A percentile compares a stretch with the other conserved stretches of the same genome.
phyloP scores from a whole-genome alignment of 2,797 vertebrate species.

The Dendrocincla fuliginosa region DNA sequence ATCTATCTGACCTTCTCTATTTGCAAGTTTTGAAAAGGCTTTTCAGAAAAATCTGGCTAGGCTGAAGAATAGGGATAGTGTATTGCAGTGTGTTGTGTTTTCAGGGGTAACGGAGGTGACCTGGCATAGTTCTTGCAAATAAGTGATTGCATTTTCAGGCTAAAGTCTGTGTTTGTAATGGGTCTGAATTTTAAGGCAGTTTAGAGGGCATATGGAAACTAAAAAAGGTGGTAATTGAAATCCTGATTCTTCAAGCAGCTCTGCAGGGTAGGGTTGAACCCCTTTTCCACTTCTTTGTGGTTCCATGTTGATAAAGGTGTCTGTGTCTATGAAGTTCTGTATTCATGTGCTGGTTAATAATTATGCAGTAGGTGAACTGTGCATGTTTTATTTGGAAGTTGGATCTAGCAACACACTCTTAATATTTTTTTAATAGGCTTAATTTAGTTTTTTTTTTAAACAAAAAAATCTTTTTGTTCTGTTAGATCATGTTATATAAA shows the following conservation, averaged over 20 bases:
- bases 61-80: neutral
- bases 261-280: neutral
- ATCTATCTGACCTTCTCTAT: neutral
- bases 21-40: neutral
- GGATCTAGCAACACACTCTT: neutral
- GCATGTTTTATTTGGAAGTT: neutral
- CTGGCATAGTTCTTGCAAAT: neutral
- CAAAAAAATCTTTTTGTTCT: neutral
- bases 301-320: neutral
- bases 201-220: neutral
- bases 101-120: neutral
- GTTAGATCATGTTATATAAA: neutral
- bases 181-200: neutral
- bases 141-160: neutral
- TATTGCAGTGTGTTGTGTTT: neutral
- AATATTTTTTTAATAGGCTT: neutral
- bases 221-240: neutral
- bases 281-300: neutral
- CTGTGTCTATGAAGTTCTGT: neutral
- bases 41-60: neutral
- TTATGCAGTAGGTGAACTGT: neutral
- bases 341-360: neutral
- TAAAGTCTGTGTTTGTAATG: neutral
- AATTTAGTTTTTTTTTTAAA: neutral
- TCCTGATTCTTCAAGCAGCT: neutral